Evolutionary conservation across 2,888 invertebrate genomes (phyloP).

Genomic region (Gastracanthus pulcherrimus): DNA sequence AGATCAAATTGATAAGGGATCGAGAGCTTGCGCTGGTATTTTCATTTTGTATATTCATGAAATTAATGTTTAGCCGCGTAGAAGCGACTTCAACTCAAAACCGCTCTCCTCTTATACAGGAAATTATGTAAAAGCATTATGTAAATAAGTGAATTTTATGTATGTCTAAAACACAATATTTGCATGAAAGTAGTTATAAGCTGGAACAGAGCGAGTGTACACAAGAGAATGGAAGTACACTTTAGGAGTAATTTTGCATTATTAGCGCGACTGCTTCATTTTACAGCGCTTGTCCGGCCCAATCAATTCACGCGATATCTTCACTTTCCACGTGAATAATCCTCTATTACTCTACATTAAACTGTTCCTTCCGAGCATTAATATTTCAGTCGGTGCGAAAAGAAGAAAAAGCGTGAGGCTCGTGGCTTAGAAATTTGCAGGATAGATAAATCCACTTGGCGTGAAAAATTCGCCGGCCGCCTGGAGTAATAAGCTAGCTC

Average conservation of each 20-base stretch:
- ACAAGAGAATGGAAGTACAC: slow-evolving; percentile 10
- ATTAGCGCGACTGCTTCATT: slow-evolving; percentile 32
- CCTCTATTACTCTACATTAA: no score
- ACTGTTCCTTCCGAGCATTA: no score
- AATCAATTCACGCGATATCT: slow-evolving; percentile 23
- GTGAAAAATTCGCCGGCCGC: background rate
- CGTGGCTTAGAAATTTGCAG: no score
- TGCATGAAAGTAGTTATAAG: slow-evolving; percentile 43
- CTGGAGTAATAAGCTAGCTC: slow-evolving; percentile 23
- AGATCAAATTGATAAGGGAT: background rate
- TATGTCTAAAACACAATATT: slow-evolving; percentile 49
- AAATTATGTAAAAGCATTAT: slow-evolving; percentile 45
- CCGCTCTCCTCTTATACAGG: background rate
- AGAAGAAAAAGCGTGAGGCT: no score
- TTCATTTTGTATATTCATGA: slow-evolving; percentile 19
- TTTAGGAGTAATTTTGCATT: slow-evolving; percentile 46
- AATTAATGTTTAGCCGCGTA: background rate
- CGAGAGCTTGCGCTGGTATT: background rate
- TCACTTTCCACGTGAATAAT: no score
- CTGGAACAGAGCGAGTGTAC: background rate
- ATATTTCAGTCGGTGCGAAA: no score
- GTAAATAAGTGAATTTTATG: slow-evolving; percentile 53
- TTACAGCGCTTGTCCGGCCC: background rate
- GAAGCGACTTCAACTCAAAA: background rate
- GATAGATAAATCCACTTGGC: no score